Percentiles rank a stretch among this genome's conserved stretches.
Evolutionary conservation across 1,140 invertebrate genomes (phyloP).

Genomic region (Bicyclus anynana): DNA sequence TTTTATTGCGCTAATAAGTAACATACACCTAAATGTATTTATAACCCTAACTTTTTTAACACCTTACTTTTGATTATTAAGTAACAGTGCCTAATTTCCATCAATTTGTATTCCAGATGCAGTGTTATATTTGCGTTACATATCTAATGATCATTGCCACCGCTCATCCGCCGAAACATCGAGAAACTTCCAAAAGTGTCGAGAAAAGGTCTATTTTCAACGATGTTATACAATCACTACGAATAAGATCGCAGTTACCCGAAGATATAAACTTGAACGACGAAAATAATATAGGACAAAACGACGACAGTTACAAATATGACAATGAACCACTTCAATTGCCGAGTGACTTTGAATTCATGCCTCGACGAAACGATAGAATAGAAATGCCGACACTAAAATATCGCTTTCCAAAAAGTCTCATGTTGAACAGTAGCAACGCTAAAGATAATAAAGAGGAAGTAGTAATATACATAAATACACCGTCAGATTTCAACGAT

Average conservation of each 20-base stretch:
- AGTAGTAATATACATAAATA: conserved; percentile 50
- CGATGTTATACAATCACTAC: conserved; percentile 62
- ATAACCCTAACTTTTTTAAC: no score
- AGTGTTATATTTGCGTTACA: conserved; percentile 63
- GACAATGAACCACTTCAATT: conserved; percentile 48
- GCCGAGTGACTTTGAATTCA: conserved; percentile 51
- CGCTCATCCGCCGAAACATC: conserved; percentile 38
- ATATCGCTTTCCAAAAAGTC: conserved; percentile 60
- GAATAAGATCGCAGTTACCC: conserved; percentile 49
- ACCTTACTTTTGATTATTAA: background rate
- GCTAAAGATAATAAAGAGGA: conserved; percentile 42
- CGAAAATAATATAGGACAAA: conserved; percentile 54
- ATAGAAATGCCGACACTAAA: conserved; percentile 65
- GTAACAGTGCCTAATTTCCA: background rate
- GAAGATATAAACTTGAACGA: conserved; percentile 50
- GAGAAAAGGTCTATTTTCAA: conserved; percentile 56
- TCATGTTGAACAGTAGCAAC: conserved; percentile 30
- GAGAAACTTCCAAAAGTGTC: conserved; percentile 28
- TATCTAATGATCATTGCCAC: conserved; percentile 58
- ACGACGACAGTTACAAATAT: conserved; percentile 42
- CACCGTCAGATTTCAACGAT: conserved; percentile 29
- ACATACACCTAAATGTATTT: no score
- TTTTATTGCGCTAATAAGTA: no score
- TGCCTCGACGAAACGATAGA: conserved; percentile 61
- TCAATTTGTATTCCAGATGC: conserved; percentile 51